phyloP scores from a whole-genome alignment of 30 jellyfish, hydroid and myxozoan species.

The Nemopilema nomurai region DNA sequence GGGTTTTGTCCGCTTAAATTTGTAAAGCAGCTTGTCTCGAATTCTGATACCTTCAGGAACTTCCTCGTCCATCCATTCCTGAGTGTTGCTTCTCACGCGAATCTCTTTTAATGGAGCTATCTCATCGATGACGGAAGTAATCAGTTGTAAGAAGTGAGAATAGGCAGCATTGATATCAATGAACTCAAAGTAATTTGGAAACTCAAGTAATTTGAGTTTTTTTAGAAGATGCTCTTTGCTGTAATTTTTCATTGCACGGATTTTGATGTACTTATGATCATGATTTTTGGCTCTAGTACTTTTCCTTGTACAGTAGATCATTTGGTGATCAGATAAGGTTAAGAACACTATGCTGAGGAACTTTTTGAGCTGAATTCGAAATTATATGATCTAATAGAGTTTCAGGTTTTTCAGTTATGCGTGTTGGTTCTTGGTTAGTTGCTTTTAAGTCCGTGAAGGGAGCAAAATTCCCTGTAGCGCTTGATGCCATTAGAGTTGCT shows the following conservation, averaged over 20 bases:
- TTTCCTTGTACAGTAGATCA: constrained; percentile 40
- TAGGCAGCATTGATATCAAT: constrained; percentile 30
- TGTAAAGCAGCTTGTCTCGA: constrained; percentile 11
- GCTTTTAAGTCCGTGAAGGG: constrained; percentile 28
- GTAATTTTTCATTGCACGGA: not conserved
- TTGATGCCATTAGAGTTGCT: constrained; percentile 28
- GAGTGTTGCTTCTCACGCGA: constrained; percentile 34
- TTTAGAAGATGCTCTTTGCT: not conserved
- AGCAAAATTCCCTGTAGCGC: constrained; percentile 30
- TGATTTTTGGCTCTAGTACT: constrained; percentile 18
- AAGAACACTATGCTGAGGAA: constrained; percentile 22
- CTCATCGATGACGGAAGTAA: constrained; percentile 17
- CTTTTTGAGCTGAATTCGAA: not conserved
- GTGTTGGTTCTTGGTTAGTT: constrained; percentile 3
- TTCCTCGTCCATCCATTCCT: constrained; percentile 41
- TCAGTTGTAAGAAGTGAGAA: constrained; percentile 24
- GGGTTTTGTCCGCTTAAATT: not conserved
- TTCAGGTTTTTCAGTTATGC: not conserved
- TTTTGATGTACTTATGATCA: not conserved
- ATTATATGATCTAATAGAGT: constrained; percentile 5
- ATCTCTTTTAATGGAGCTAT: constrained; percentile 29
- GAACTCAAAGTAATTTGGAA: constrained; percentile 13
- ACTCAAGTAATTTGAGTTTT: not conserved
- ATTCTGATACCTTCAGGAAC: constrained; percentile 27
- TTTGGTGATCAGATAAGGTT: constrained; percentile 27